A percentile compares a stretch with the other conserved stretches of the same genome.
phyloP scores from a whole-genome alignment of 2,888 invertebrate genomes.

The Lagria hirta region DNA sequence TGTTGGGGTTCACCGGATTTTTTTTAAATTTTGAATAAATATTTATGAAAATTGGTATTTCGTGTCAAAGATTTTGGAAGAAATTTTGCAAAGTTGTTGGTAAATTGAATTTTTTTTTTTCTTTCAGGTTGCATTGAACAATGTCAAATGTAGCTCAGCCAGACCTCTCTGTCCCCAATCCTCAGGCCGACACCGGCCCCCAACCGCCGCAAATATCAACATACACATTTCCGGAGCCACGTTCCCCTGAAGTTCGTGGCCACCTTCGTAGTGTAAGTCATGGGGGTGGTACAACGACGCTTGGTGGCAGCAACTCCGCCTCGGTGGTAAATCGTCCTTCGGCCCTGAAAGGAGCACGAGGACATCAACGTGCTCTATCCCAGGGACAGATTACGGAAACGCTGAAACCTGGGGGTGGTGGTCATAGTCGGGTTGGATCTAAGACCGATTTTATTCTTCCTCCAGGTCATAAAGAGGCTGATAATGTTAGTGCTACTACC shows the following conservation, averaged over 20 bases:
- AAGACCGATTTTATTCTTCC: constrained; percentile 89
- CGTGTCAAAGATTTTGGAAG: too few relatives aligned
- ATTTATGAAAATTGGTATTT: too few relatives aligned
- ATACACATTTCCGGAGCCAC: constrained; percentile 51
- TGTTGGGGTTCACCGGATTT: too few relatives aligned
- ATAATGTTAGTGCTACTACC: constrained; percentile 38
- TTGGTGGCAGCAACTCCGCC: constrained; percentile 52
- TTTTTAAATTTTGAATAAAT: too few relatives aligned
- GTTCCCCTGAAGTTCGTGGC: constrained; percentile 37
- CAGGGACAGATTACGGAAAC: constrained; percentile 73
- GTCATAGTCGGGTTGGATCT: constrained; percentile 80
- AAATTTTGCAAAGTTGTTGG: not conserved
- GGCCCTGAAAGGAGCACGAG: constrained; percentile 68
- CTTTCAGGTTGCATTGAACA: constrained; percentile 65
- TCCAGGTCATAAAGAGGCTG: constrained; percentile 76
- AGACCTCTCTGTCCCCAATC: constrained; percentile 48
- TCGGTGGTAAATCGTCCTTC: constrained; percentile 62
- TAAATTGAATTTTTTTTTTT: constrained; percentile 16
- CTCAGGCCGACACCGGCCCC: constrained; percentile 41
- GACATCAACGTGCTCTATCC: constrained; percentile 60
- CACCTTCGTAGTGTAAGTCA: constrained; percentile 70
- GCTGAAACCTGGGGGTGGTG: too few relatives aligned
- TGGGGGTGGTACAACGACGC: constrained; percentile 65
- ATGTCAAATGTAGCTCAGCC: constrained; percentile 69
- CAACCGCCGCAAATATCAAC: constrained; percentile 44